Evolutionary conservation across 2,797 vertebrate genomes (phyloP), one percentile per base, ranked within the genome.

Genomic region (Cynopterus sphinx): DNA sequence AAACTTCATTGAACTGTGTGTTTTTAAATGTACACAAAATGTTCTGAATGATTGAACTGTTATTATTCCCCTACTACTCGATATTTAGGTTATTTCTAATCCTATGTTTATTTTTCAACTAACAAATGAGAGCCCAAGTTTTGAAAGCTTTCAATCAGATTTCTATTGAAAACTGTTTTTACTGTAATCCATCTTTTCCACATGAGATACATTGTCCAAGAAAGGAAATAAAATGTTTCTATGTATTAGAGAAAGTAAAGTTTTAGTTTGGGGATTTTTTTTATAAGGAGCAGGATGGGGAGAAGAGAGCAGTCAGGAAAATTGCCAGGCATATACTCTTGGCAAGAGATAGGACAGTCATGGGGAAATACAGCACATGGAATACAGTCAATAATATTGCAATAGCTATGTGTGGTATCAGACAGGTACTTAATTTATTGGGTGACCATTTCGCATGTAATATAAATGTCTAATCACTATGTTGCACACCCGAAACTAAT

Each of bases 71-170:
- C 88, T 81, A 75, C n/a, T 74, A 55, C 26, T 61, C n/a, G 16
- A 11, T 84, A 79, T 83, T 75, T 94, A 81, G 77, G 21, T 68
- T 92, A 70, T 84, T 94, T 92, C 16, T 63, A 94, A 68, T 79
- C 36, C 15, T 75, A 16, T 74, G 78, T 65, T 90, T 87, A 59
- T 53, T 75, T 82, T 96, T 92, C 22, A 77, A 36, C 55, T 93
- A 90, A 70, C 53, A 93, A 70, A 81, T 28, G 33, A 91, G 63
- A 96, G 83, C 6, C 31, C 70, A 22, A 51, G 65, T 81, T 96
- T 93, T 61, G 57, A 86, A 91, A 96, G n/a, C 55, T 95, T 90
- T 91, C 57, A 53, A 41, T 15, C 11, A 94, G 39, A 87, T 94
- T 95, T 16, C 82, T 92, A 26, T 12, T 61, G 49, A 85, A 91